phyloP scores from a whole-genome alignment of 1,140 invertebrate genomes.

The Neotoxoptera formosana region DNA sequence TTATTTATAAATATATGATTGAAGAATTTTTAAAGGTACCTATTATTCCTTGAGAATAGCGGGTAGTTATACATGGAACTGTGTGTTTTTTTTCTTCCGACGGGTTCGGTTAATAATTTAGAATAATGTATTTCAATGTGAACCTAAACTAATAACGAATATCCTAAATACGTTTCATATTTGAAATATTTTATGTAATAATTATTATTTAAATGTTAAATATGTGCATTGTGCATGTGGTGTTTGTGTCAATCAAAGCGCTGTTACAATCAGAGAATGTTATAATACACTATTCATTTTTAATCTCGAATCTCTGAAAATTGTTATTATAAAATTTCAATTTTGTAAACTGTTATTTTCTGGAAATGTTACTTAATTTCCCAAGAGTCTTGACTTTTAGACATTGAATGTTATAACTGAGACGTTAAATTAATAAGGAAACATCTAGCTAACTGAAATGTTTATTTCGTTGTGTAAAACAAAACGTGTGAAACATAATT shows the following conservation, averaged over 20 bases:
- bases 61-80: neutral
- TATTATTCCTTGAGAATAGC: neutral
- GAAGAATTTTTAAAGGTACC: neutral
- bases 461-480: conserved; percentile 15
- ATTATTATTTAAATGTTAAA: neutral
- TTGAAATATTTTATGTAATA: neutral
- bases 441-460: conserved; percentile 1
- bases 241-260: neutral
- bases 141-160: neutral
- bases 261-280: neutral
- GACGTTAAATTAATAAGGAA: conserved; percentile 10
- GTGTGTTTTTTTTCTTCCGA: neutral
- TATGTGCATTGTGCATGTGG: too few relatives aligned
- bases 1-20: neutral
- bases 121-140: neutral
- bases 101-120: neutral
- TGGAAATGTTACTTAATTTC: conserved; percentile 24
- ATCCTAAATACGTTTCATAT: neutral
- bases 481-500: neutral
- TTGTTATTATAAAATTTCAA: conserved; percentile 19
- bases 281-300: neutral
- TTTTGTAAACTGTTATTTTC: neutral
- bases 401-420: neutral
- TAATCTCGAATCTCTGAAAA: conserved; percentile 20
- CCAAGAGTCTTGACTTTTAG: conserved; percentile 32